Conservation (phyloP, 2,888 invertebrate species). For the Scaptomyza cyrtandrae region DNA sequence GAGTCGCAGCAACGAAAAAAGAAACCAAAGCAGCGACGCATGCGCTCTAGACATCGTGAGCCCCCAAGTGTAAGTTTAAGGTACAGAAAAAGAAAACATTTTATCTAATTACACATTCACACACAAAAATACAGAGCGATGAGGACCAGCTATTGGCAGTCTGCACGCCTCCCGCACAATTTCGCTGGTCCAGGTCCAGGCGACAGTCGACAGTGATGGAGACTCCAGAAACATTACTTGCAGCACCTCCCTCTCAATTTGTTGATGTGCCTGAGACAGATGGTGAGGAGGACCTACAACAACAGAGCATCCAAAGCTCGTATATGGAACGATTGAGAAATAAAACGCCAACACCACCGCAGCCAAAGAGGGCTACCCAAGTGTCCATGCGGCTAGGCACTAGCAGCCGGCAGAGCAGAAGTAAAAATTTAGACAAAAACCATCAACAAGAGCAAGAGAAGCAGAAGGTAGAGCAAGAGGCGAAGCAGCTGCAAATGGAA, state of each 20-base stretch:
- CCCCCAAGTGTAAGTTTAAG: slow-evolving; percentile 19
- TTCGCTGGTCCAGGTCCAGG: slow-evolving; percentile 16
- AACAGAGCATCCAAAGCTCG: background rate
- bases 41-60: background rate
- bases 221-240: background rate
- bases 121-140: slow-evolving; percentile 20
- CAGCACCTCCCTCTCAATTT: slow-evolving; percentile 16
- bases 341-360: background rate
- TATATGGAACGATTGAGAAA: background rate
- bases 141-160: slow-evolving; percentile 23
- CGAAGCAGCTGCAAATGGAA: background rate
- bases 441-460: background rate
- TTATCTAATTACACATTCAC: background rate
- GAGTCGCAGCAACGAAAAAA: background rate
- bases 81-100: background rate
- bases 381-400: background rate
- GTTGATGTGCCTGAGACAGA: slow-evolving; percentile 11
- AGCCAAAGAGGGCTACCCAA: slow-evolving; percentile 1
- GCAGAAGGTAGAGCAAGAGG: background rate
- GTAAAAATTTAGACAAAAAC: background rate
- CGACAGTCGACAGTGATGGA: background rate
- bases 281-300: slow-evolving; percentile 4
- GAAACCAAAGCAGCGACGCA: background rate
- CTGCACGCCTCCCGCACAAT: slow-evolving; percentile 40
- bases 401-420: background rate